phyloP scores from a whole-genome alignment of 2,888 invertebrate species.

The Lamellibrachia columna region DNA sequence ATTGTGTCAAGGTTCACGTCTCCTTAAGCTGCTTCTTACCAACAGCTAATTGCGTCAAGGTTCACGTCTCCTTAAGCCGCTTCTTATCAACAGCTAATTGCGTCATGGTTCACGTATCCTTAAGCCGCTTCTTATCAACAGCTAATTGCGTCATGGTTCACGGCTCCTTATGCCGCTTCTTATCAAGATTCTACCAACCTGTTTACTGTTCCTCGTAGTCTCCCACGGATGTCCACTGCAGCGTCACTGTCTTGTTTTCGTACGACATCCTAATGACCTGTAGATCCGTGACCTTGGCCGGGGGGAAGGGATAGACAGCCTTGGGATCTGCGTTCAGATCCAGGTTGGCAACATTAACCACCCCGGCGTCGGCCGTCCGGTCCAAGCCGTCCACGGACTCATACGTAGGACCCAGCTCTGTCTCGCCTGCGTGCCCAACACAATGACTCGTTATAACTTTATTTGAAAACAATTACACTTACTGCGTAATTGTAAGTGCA shows the following conservation, averaged over 20 bases:
- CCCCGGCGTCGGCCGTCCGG: not conserved
- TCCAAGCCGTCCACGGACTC: not conserved
- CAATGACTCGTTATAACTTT: no score
- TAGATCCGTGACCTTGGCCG: not conserved
- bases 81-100: no score
- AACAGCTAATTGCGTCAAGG: no score
- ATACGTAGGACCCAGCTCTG: not conserved
- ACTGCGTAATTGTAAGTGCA: no score
- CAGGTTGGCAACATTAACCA: not conserved
- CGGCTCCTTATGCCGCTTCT: not conserved
- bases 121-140: no score
- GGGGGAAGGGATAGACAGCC: not conserved
- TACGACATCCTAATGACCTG: not conserved
- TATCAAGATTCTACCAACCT: not conserved
- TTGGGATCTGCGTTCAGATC: not conserved
- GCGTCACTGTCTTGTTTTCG: not conserved
- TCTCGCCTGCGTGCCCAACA: not conserved
- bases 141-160: no score
- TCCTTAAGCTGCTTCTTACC: no score
- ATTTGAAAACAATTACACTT: no score
- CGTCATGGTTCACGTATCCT: no score
- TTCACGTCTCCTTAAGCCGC: no score
- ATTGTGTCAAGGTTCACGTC: no score
- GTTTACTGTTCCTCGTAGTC: not conserved
- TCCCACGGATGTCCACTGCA: not conserved